phyloP scores from a whole-genome alignment of 2,113 vertebrate genomes.

The Cranoglanis bouderius region DNA sequence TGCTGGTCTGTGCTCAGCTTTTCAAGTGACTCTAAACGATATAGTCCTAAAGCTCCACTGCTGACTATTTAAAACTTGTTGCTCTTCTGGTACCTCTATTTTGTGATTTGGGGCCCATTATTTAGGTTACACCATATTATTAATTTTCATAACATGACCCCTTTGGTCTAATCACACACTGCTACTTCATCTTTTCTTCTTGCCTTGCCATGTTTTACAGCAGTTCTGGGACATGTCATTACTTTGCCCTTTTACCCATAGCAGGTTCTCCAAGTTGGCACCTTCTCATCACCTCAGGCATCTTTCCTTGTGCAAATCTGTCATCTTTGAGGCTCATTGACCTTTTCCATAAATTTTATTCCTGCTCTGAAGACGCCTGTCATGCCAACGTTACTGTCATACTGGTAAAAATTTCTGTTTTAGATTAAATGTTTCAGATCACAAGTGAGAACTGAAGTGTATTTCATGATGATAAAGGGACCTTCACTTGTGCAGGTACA shows the following conservation, averaged over 20 bases:
- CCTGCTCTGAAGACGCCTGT: not conserved
- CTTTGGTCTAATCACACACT: conserved; percentile 15
- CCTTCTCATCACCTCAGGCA: not conserved
- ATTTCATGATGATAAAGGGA: not conserved
- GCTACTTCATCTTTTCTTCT: not conserved
- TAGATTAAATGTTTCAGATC: not conserved
- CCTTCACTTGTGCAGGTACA: conserved; percentile 6
- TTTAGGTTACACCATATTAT: not conserved
- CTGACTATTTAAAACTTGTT: conserved; percentile 17
- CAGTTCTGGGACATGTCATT: conserved; percentile 5
- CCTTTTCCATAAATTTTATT: conserved; percentile 18
- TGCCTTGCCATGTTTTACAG: not conserved
- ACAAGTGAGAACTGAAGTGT: not conserved
- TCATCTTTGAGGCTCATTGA: not conserved
- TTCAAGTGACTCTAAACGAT: not conserved
- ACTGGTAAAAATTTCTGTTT: not conserved
- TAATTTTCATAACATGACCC: conserved; percentile 4
- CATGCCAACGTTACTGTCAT: not conserved
- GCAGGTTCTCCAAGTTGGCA: conserved; percentile 3
- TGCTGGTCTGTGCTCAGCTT: conserved; percentile 17
- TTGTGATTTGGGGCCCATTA: conserved; percentile 21
- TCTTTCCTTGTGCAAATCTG: not conserved
- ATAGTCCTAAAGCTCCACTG: not conserved
- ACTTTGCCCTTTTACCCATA: conserved; percentile 26
- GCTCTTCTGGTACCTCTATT: not conserved